Conservation (phyloP, 2,888 invertebrate genomes). For the Thera obeliscata region DNA sequence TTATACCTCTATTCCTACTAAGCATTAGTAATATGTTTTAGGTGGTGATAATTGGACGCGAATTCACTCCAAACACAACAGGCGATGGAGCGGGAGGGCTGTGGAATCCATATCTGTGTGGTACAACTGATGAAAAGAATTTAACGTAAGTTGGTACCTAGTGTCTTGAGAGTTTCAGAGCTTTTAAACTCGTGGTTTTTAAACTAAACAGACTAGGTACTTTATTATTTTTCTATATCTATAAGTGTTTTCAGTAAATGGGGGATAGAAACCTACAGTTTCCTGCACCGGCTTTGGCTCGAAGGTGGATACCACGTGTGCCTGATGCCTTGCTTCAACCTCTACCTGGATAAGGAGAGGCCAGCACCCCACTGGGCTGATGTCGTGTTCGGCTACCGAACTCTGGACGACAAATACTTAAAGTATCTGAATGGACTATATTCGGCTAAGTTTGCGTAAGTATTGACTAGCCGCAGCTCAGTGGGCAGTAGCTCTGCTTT, state of each 20-base stretch:
- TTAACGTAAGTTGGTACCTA: conserved; percentile 72
- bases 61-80: conserved; percentile 89
- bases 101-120: conserved; percentile 88
- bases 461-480: conserved; percentile 19
- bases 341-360: conserved; percentile 46
- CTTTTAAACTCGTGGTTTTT: too few relatives aligned
- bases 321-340: conserved; percentile 60
- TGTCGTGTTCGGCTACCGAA: conserved; percentile 60
- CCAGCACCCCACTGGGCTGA: conserved; percentile 54
- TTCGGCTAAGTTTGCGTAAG: conserved; percentile 62
- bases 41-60: conserved; percentile 87
- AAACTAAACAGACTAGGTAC: too few relatives aligned
- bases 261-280: conserved; percentile 85
- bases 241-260: conserved; percentile 82
- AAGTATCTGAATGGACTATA: conserved; percentile 53
- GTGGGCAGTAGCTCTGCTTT: too few relatives aligned
- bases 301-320: conserved; percentile 71
- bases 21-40: conserved; percentile 45
- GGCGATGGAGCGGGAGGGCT: conserved; percentile 91
- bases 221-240: too few relatives aligned
- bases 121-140: conserved; percentile 81
- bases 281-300: conserved; percentile 85
- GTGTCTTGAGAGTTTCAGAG: too few relatives aligned
- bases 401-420: conserved; percentile 54
- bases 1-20: too few relatives aligned